These are phyloP conservation scores for Euphydryas editha DNA, from an alignment of 2,888 invertebrate genomes.

Conservation along the genomic window DNA sequence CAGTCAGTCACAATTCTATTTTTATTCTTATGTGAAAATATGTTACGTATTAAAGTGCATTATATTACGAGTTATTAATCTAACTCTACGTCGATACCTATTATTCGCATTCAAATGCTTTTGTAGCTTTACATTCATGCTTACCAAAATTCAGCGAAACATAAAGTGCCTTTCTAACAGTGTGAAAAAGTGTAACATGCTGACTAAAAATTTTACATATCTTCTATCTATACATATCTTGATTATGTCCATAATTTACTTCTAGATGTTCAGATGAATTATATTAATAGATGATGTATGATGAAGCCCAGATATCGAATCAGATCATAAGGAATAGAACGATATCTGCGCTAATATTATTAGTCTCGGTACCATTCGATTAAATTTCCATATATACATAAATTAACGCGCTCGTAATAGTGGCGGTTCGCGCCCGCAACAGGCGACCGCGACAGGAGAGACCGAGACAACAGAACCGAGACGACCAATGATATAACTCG, in stretches of 20 bases:
- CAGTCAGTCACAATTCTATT: neutral
- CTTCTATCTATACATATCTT: conserved; percentile 15
- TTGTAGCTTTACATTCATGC: conserved; percentile 55
- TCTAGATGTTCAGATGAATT: conserved; percentile 46
- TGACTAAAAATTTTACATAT: conserved; percentile 52
- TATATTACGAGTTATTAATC: conserved; percentile 11
- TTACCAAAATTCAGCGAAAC: conserved; percentile 57
- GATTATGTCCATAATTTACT: conserved; percentile 10
- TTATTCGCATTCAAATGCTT: conserved; percentile 25
- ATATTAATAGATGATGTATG: conserved; percentile 51
- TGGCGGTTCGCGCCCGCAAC: too few species aligned
- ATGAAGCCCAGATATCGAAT: conserved; percentile 21
- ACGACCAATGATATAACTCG: too few species aligned
- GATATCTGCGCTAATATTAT: conserved; percentile 30
- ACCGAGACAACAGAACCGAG: too few species aligned
- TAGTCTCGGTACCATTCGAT: conserved; percentile 35
- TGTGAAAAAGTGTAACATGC: conserved; percentile 61
- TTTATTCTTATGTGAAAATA: neutral
- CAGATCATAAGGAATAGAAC: neutral
- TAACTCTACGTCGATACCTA: conserved; percentile 36
- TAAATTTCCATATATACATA: conserved; percentile 32
- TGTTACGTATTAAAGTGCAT: neutral
- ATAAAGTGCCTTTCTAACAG: conserved; percentile 58
- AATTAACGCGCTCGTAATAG: conserved; percentile 2
- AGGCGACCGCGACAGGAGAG: too few species aligned